Evolutionary conservation across 1,140 invertebrate species (phyloP), one percentile per base, ranked within the genome.

Genomic region (Magallana ariakensis): DNA sequence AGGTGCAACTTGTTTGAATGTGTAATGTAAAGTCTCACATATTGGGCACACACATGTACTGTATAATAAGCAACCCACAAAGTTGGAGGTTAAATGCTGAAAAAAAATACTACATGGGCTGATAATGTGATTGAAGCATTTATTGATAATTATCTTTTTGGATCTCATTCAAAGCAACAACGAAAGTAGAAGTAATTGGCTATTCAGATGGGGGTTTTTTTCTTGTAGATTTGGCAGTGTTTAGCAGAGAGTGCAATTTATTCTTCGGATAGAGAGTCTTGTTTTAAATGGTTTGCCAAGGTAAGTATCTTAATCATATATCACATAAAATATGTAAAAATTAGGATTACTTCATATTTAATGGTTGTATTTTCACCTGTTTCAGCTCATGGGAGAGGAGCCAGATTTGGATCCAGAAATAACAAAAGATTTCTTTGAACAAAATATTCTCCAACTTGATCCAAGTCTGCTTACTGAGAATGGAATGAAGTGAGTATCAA

Each of bases 231-330:
- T 90, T 99, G 99, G 99, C 96, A 98, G 90, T 99, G 98, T 94
- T 95, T 99, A 80, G 98, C 98, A 15, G 98, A 99, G 94, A 97
- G 97, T 92, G 98, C 98, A 9, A 98, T 98, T 1, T 99, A 98
- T 94, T 95, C 97, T 4, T 97, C 97, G 4, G 99, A 99, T 95
- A 96, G 98, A 66, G 98, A 99, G 94, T 97, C 98, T 5, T 99
- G 98, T 95, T 99, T 99, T 95, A 98, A 98, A 92, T 99, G 98
- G 98, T 99, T 99, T 95, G 98, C 98, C n/a, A 95, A 99, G 93
- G 95, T 95, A 93, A 88, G 75, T 90, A 7, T 46, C 15, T 26
- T 82, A 56, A 10, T 46, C 10, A 55, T 15, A 16, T 15, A 11
- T 55, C 13, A 7, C 7, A 10, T 8, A 54, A 15, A 82, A 54